These are phyloP conservation scores for Sula dactylatra DNA, from an alignment of 2,113 vertebrate species.

Conservation along the genomic window DNA sequence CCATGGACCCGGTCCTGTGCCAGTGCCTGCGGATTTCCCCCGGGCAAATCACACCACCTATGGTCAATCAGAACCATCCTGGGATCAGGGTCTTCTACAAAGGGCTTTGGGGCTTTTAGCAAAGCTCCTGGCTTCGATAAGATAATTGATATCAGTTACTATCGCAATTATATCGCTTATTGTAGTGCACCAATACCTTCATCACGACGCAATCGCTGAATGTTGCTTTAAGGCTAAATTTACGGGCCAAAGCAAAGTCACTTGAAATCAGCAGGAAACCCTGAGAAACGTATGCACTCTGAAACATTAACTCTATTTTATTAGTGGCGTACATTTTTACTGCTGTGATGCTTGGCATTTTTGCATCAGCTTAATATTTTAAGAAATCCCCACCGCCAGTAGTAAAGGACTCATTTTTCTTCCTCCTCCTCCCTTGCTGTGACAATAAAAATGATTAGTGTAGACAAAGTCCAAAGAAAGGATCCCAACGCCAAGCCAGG, in stretches of 20 bases:
- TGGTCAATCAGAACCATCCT: background rate
- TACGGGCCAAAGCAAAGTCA: background rate
- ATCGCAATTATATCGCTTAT: background rate
- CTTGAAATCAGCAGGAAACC: background rate
- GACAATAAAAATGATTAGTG: slow-evolving; percentile 67
- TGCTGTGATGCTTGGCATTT: slow-evolving; percentile 10
- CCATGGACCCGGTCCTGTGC: fast-evolving
- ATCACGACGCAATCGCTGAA: background rate
- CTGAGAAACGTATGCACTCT: background rate
- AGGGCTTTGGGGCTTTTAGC: background rate
- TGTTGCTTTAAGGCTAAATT: background rate
- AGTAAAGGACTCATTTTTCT: background rate
- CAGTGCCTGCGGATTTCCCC: background rate
- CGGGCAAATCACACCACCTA: background rate
- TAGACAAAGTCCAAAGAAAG: slow-evolving; percentile 35
- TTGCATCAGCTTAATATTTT: background rate
- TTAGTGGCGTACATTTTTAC: background rate
- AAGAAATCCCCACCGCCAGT: background rate
- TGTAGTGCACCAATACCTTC: background rate
- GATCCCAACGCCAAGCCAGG: background rate
- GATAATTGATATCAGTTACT: background rate
- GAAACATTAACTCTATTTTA: background rate
- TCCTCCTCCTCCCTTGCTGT: slow-evolving; percentile 28
- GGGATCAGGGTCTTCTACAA: background rate
- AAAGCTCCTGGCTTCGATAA: background rate